Evolutionary conservation across 2,113 vertebrate genomes (phyloP), one percentile per base, ranked within the genome.

Genomic region (Xyrauchen texanus): DNA sequence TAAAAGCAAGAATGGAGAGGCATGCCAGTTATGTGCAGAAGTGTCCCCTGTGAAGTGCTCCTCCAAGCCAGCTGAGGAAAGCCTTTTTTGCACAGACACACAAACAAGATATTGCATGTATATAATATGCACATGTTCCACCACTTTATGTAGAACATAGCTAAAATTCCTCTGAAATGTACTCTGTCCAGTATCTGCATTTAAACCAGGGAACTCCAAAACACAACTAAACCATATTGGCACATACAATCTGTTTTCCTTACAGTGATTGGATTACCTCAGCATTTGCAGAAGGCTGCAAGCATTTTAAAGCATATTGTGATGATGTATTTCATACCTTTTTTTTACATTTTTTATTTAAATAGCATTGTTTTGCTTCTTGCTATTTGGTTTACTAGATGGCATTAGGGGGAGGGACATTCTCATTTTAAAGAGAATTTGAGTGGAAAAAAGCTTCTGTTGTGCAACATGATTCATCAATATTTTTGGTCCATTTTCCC

Each of bases 11-110:
- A 76, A 47, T 82, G 71, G 83, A 69, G 15, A 88, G 86, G 89
- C 86, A 91, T 75, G 85, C 68, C 65, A 89, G 68, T 85, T 86
- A 89, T 91, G 91, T 82, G 83, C 73, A 15, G 85, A 85, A 81
- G 69, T 52, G 75, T 87, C 82, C 80, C 84, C 79, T 77, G 80
- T 88, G 62, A 65, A 65, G 73, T 55, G 21, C 65, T 62, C 49
- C 34, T 44, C 0, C 72, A 77, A 44, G 79, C 68, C 86, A 80
- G 81, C 87, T 79, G 82, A 81, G 85, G 77, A 83, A 72, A 83
- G 78, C 65, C 64, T 73, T 68, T 62, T 71, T 80, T 52, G 77
- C 79, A 13, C 63, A 45, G 51, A 82, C 78, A 81, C 21, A 34
- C 21, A 34, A 34, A 34, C 72, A 34, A 57, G 52, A 11, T 57